Evolutionary conservation across 2,888 invertebrate genomes (phyloP), one percentile per base, ranked within the genome.

Genomic region (Xestia rhomboidea): DNA sequence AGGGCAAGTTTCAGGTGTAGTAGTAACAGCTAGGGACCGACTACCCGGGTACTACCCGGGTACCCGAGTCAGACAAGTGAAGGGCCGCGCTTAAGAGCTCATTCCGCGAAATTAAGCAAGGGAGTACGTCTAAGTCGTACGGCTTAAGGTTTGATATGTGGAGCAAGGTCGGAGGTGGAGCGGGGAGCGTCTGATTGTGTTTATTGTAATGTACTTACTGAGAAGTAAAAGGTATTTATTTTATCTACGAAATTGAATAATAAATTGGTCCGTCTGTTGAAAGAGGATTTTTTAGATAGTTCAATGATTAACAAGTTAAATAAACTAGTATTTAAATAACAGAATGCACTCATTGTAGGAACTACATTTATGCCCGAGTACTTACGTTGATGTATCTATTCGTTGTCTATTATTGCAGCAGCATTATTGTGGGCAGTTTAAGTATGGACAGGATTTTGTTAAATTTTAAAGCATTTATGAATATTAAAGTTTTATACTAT

Each of bases 61-160:
- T 41, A 88, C 88, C 91, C 88, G 72, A 88, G 86, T 89, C 91
- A 90, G 93, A 94, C 93, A 93, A 92, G 91, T 90, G 90, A 92
- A 92, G 93, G 93, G 94, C 91, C 91, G 81, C 91, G 92, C 94
- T 95, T 93, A 94, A 93, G 93, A 93, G 94, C 94, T 95, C 95
- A 94, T 95, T 95, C 94, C 94, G 91, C 91, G 93, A 94, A 95
- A 95, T 96, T 95, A 95, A 95, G 94, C 95, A 93, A 93, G 91
- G 93, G 92, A 93, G 91, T 92, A 91, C 92, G 91, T 92, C 93
- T 94, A 93, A 94, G 94, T 93, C 93, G 92, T 88, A 90, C 86
- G 93, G 93, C 92, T 94, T 93, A 92, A 90, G 89, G 91, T 91
- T 91, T 87, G 80, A 82, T 80, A 76, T 75, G 78, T 82, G 76